phyloP scores from a whole-genome alignment of 2,797 vertebrate genomes.

The Steatocranus sp. region DNA sequence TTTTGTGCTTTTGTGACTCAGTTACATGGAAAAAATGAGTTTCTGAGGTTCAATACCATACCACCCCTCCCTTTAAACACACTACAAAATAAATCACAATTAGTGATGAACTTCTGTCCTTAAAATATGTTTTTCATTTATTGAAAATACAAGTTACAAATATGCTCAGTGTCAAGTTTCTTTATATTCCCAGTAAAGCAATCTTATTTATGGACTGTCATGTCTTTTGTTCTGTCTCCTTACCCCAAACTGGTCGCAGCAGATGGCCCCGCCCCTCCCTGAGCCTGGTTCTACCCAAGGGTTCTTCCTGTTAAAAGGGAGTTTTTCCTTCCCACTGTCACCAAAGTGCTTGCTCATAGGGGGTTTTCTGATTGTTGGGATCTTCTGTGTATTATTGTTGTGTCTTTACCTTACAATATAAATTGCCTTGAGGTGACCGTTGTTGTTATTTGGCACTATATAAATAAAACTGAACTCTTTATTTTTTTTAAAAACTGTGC shows the following conservation, averaged over 20 bases:
- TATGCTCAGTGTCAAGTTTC: not conserved
- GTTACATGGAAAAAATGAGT: not conserved
- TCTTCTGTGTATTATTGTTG: too few relatives aligned
- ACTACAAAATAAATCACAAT: not conserved
- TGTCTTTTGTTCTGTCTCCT: rapidly evolving
- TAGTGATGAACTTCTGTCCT: not conserved
- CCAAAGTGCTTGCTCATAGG: not conserved
- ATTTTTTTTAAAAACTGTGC: rapidly evolving
- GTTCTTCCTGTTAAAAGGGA: not conserved
- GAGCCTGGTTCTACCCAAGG: not conserved
- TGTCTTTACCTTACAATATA: too few relatives aligned
- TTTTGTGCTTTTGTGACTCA: not conserved
- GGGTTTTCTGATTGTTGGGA: too few relatives aligned
- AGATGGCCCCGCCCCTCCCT: not conserved
- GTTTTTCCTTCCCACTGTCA: not conserved
- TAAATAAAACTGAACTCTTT: not conserved
- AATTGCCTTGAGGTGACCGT: too few relatives aligned
- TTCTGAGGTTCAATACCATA: not conserved
- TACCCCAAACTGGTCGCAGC: rapidly evolving
- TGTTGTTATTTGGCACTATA: rapidly evolving
- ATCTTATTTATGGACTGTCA: not conserved
- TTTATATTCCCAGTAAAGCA: not conserved
- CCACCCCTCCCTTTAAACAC: rapidly evolving
- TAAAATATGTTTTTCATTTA: not conserved
- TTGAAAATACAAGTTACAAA: not conserved